phyloP scores from a whole-genome alignment of 2,797 vertebrate genomes.

The Anableps anableps region DNA sequence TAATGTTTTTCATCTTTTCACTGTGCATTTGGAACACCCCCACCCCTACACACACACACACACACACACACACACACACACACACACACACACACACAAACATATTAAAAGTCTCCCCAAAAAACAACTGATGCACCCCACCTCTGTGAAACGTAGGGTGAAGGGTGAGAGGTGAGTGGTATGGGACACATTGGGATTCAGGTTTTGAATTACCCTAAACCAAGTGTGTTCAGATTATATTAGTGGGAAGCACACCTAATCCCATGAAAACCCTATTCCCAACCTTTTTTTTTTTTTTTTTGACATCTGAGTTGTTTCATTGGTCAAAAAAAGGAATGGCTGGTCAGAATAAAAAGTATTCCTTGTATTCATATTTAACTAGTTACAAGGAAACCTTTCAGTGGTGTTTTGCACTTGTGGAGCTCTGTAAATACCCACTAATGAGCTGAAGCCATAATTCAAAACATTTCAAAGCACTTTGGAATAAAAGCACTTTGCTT shows the following conservation, averaged over 20 bases:
- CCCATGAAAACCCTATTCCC: background rate
- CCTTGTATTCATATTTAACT: background rate
- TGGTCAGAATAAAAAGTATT: background rate
- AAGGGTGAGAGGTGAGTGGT: background rate
- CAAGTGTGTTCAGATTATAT: background rate
- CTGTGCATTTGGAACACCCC: too few relatives aligned
- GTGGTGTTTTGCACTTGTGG: background rate
- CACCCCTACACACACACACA: too few relatives aligned
- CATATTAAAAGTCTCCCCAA: background rate
- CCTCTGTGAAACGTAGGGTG: background rate
- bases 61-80: too few relatives aligned
- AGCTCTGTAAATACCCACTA: too few relatives aligned
- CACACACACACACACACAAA: too few relatives aligned
- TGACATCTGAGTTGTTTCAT: background rate
- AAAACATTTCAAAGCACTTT: conserved; percentile 1
- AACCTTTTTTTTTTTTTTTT: background rate
- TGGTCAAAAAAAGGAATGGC: too few relatives aligned
- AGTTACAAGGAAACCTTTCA: background rate
- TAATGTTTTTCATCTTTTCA: too few relatives aligned
- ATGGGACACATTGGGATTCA: background rate
- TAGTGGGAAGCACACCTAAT: background rate
- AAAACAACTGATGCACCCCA: background rate
- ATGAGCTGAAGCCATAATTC: conserved; percentile 1
- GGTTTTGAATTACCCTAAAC: background rate
- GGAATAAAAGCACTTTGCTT: conserved; percentile 4